These are phyloP conservation scores for Rhinolophus ferrumequinum DNA, from an alignment of 2,113 vertebrate genomes.

Conservation along the genomic window DNA sequence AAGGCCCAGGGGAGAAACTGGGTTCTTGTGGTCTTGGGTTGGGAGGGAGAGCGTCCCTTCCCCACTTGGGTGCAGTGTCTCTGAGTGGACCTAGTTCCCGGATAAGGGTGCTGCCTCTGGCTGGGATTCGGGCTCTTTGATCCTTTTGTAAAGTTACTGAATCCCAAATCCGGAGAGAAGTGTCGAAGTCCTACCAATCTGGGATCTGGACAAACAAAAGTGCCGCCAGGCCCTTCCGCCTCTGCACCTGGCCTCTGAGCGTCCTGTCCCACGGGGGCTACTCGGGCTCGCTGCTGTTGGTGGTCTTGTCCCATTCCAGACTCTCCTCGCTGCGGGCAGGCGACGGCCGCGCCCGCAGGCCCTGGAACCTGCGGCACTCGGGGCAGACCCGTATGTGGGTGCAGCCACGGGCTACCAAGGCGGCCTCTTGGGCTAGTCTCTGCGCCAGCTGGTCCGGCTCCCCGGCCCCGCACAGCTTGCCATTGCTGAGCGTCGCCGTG, in stretches of 20 bases:
- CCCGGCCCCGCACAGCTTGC: constrained; percentile 94
- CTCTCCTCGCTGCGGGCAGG: constrained; percentile 93
- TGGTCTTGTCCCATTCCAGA: constrained; percentile 96
- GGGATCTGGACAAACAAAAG: constrained; percentile 78
- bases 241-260: neutral
- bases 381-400: constrained; percentile 98
- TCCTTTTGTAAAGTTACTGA: neutral
- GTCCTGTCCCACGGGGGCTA: constrained; percentile 73
- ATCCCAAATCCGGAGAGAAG: constrained; percentile 65
- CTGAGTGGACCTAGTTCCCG: neutral
- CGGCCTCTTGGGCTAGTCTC: constrained; percentile 96
- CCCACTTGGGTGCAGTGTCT: neutral
- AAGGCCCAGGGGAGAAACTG: neutral
- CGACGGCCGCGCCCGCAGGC: constrained; percentile 91
- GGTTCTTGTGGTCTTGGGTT: neutral
- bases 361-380: constrained; percentile 97
- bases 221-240: constrained; percentile 66
- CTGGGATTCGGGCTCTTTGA: constrained; percentile 50
- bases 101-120: constrained; percentile 50
- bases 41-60: neutral
- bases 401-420: constrained; percentile 94
- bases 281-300: constrained; percentile 97
- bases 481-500: constrained; percentile 91
- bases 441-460: constrained; percentile 94
- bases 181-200: constrained; percentile 77